Conservation (phyloP, 2,113 vertebrate species). For the Myrmecophaga tridactyla region DNA sequence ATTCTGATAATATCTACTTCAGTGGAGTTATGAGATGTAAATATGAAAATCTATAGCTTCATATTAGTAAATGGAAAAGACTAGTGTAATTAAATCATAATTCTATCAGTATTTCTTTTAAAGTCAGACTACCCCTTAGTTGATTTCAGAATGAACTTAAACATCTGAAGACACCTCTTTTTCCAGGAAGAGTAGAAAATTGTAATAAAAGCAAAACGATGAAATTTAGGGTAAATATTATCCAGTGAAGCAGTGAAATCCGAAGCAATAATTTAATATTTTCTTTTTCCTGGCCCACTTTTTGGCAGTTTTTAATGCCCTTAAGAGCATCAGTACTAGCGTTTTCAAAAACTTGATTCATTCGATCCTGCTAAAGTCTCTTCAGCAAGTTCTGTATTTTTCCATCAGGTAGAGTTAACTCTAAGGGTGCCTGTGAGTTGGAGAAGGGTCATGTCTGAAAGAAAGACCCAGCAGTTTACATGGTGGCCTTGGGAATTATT, state of each 20-base stretch:
- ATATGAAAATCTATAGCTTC: conserved; percentile 12
- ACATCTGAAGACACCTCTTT: background rate
- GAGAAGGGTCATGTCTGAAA: background rate
- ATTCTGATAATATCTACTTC: background rate
- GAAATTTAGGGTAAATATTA: conserved; percentile 21
- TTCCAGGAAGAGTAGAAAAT: background rate
- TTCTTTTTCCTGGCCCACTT: conserved; percentile 6
- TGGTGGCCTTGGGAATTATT: background rate
- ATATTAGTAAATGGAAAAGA: background rate
- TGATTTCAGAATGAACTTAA: conserved; percentile 35
- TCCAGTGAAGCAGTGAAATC: background rate
- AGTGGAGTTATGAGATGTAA: background rate
- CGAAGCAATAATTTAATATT: conserved; percentile 31
- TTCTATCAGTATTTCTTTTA: background rate
- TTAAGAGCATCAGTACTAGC: background rate
- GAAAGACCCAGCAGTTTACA: background rate
- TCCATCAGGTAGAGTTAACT: conserved; percentile 13
- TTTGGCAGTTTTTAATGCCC: conserved; percentile 20
- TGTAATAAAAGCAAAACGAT: conserved; percentile 19
- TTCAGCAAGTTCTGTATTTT: conserved; percentile 23
- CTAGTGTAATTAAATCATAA: background rate
- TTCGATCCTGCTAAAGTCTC: conserved; percentile 1
- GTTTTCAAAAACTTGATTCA: conserved; percentile 43
- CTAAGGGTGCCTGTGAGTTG: background rate
- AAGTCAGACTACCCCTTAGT: background rate